These are phyloP conservation scores for Autographa gamma DNA, from an alignment of 2,888 invertebrate genomes.

Conservation along the genomic window DNA sequence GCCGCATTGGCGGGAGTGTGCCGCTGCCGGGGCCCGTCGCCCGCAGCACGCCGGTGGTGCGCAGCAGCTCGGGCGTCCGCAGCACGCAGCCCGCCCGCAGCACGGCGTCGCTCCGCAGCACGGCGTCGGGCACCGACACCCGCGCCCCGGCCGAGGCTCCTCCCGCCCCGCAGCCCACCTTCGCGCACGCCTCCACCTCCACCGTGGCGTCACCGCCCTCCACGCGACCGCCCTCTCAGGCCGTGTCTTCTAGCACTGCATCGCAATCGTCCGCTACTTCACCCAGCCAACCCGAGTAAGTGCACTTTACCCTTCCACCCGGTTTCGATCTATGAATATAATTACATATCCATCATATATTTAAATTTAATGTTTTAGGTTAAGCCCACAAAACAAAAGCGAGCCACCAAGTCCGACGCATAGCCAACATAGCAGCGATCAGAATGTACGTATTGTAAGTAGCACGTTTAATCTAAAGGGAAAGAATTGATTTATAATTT, in stretches of 20 bases:
- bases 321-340: too few relatives aligned
- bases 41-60: too few relatives aligned
- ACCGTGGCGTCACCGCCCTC: slow-evolving; percentile 2
- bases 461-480: background rate
- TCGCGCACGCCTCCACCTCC: slow-evolving; percentile 35
- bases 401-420: slow-evolving; percentile 47
- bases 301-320: too few relatives aligned
- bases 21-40: too few relatives aligned
- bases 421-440: slow-evolving; percentile 38
- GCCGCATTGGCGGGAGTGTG: too few relatives aligned
- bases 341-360: background rate
- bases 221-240: slow-evolving; percentile 13
- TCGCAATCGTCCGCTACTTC: slow-evolving; percentile 39
- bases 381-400: slow-evolving; percentile 51
- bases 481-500: too few relatives aligned
- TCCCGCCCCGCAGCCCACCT: background rate
- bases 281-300: slow-evolving; percentile 36
- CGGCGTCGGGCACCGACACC: background rate
- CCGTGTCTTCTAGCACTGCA: slow-evolving; percentile 36
- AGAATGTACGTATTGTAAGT: slow-evolving; percentile 62
- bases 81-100: background rate
- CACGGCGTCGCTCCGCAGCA: slow-evolving; percentile 11
- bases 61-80: background rate
- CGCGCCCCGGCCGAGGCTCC: slow-evolving; percentile 8
- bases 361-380: background rate